Evolutionary conservation across 2,797 vertebrate species (phyloP), one percentile per base, ranked within the genome.

Genomic region (Hypotaenidia philippensis): DNA sequence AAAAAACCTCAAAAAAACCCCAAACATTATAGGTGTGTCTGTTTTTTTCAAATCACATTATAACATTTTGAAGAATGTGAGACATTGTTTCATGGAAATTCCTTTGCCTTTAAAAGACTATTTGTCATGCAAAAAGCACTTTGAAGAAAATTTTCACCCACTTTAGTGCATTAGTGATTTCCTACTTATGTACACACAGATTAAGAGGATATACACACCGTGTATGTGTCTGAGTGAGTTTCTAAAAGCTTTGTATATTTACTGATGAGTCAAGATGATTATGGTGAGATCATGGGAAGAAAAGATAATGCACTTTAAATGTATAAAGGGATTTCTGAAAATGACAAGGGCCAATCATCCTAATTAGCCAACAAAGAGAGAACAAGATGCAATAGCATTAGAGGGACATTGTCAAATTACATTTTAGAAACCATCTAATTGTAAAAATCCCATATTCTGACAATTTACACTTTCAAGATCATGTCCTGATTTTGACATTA

Each of bases 321-420:
- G 23, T 83, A 38, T 49, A 83, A 85, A 69, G 17, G 40, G 56
- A 65, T 79, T 72, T 89, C 66, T 75, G 50, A 88, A 71, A 88
- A 88, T 66, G 15, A 80, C 82, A 85, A 65, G 44, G 36, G 45
- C 16, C 8, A 87, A 79, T 93, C 56, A 91, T 95, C 90, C n/a
- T 85, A 96, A 96, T 94, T 93, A 95, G 44, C 23, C 12, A 85
- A 86, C 47, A 90, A 92, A 90, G 68, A 93, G 76, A 89, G 64
- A 95, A 90, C 23, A 80, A 55, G 82, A 59, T 74, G 49, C 65
- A 89, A 75, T 76, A 69, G 6, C 31, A 87, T 90, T 94, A 85
- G 92, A 95, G 32, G 19, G 59, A 94, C 29, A 25, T 44, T 63
- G 82, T 90, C 80, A 93, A 89, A 81, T 60, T 78, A 44, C 40